Conservation (phyloP, 2,797 vertebrate species). For the Erpetoichthys calabaricus region DNA sequence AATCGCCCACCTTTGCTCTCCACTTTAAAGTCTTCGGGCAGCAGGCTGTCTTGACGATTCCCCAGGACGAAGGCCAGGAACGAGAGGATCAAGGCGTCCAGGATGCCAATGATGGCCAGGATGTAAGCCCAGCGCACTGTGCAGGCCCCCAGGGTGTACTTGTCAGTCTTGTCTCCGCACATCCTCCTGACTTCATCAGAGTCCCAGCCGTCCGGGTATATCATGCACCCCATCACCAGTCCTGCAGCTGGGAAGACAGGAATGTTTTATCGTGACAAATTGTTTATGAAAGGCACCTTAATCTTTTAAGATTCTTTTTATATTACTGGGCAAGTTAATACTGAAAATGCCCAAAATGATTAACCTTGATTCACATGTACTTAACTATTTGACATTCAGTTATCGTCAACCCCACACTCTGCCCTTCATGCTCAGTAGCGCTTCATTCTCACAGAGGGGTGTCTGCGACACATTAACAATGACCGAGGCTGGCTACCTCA, state of each 20-base stretch:
- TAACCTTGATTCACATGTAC: too few species aligned
- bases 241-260: slow-evolving; percentile 50
- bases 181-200: slow-evolving; percentile 69
- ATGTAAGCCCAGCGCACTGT: slow-evolving; percentile 95
- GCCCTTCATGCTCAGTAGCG: too few species aligned
- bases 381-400: too few species aligned
- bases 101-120: slow-evolving; percentile 85
- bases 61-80: slow-evolving; percentile 84
- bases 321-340: too few species aligned
- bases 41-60: slow-evolving; percentile 83
- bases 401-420: too few species aligned
- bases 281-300: too few species aligned
- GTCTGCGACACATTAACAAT: too few species aligned
- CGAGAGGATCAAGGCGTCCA: slow-evolving; percentile 76
- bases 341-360: too few species aligned
- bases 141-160: slow-evolving; percentile 83
- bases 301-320: too few species aligned
- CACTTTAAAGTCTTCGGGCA: slow-evolving; percentile 75
- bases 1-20: slow-evolving; percentile 51
- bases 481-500: too few species aligned
- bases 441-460: too few species aligned
- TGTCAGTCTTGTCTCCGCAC: slow-evolving; percentile 84
- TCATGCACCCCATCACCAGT: slow-evolving; percentile 82
- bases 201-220: slow-evolving; percentile 97
- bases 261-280: not conserved